A percentile compares a stretch with the other conserved stretches of the same genome.
Conservation (phyloP, 1,140 invertebrate species). For the Periplaneta americana region DNA sequence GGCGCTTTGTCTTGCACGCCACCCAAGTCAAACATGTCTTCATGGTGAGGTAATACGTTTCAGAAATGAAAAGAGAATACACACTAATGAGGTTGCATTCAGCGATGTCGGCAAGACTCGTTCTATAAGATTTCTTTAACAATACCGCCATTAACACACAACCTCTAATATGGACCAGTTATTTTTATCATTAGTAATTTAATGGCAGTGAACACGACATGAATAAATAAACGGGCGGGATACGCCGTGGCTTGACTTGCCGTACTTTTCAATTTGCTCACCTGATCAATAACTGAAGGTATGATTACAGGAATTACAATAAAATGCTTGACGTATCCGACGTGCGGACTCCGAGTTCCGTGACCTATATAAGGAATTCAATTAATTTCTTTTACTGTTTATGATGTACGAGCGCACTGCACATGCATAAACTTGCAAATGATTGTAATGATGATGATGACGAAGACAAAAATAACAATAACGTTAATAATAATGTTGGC, state of each 20-base stretch:
- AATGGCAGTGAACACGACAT: not conserved
- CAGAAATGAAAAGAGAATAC: not conserved
- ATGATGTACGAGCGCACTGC: no score
- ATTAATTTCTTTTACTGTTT: no score
- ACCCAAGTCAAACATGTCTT: not conserved
- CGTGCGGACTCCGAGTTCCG: not conserved
- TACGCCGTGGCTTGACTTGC: not conserved
- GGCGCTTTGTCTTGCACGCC: not conserved
- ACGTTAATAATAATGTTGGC: no score
- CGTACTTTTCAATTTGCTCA: not conserved
- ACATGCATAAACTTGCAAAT: no score
- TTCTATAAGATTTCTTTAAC: not conserved
- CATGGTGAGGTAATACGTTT: not conserved
- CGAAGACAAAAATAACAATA: no score
- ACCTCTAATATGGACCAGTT: not conserved
- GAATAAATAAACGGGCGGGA: not conserved
- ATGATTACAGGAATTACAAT: not conserved
- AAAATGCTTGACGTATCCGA: not conserved
- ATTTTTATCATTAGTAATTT: not conserved
- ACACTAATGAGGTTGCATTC: not conserved
- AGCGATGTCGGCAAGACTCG: not conserved
- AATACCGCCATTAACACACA: not conserved
- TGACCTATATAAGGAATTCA: no score
- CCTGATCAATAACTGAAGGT: not conserved
- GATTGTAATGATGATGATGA: no score